Evolutionary conservation across 2,888 invertebrate species (phyloP), one percentile per base, ranked within the genome.

Genomic region (Hypselothyrea guttata): DNA sequence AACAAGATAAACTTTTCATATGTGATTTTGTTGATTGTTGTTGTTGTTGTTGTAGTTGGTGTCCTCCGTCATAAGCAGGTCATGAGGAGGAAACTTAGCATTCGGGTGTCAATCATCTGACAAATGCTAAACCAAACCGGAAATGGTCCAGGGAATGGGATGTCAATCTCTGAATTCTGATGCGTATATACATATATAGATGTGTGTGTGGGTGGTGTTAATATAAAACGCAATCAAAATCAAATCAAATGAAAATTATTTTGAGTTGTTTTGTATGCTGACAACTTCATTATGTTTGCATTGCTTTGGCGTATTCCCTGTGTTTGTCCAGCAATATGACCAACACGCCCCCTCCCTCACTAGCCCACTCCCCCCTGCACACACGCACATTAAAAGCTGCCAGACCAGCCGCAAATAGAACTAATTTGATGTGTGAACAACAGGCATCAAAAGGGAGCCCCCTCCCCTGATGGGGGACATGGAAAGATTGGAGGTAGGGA

Each of bases 161-260:
- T 22, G 22, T 22, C 22, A 22, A 22, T 22, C 22, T 5, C 22
- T 22, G 22, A 4, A 5, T 22, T 2, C 11, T 11, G 11, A 54
- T 18, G 47, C 31, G 31, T 37, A 41, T 57, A 41, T 42, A 47
- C 42, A 57, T 62, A 27, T 40, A 34, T 22, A 16, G 49, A 22
- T 44, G 27, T 42, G 48, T 47, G 48, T 45, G 45, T 54, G 53
- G 49, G 13, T 51, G 60, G 74, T 78, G 75, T 67, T 75, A 82
- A 78, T 78, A 78, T 66, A 78, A 71, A 79, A 83, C 61, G 75
- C 77, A 81, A 81, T 81, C 79, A 84, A 84, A 83, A 84, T 83
- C 83, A 81, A 85, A 83, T 86, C 81, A 85, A 84, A 87, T 86
- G 72, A 86, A 79, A 82, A 86, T 84, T 73, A 79, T 82, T 82